These are phyloP conservation scores for Leuciscus idus DNA, from an alignment of 2,113 vertebrate species.

Conservation along the genomic window DNA sequence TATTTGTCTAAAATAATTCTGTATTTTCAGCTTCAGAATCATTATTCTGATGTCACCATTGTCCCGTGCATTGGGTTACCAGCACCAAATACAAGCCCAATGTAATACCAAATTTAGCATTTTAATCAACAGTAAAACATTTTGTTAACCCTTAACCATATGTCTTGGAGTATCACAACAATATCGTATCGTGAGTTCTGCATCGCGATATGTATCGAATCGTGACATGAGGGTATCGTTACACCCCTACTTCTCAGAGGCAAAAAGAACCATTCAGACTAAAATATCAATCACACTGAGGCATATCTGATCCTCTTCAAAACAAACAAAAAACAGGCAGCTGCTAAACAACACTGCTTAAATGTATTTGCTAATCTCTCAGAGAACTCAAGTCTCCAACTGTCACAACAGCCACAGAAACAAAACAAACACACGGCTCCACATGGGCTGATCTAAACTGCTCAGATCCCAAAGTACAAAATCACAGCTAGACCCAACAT, in stretches of 20 bases:
- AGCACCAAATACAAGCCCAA: too few relatives aligned
- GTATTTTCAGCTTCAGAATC: too few relatives aligned
- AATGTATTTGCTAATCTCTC: slow-evolving; percentile 49
- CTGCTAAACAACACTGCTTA: slow-evolving; percentile 40
- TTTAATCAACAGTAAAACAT: too few relatives aligned
- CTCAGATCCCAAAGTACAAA: slow-evolving; percentile 18
- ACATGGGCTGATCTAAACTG: slow-evolving; percentile 41
- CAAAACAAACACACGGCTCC: slow-evolving; percentile 18
- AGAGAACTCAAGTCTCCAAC: slow-evolving; percentile 39
- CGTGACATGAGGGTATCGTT: too few relatives aligned
- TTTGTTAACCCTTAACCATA: too few relatives aligned
- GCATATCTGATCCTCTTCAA: slow-evolving; percentile 43
- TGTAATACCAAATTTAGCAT: too few relatives aligned
- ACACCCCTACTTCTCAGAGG: background rate
- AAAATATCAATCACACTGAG: slow-evolving; percentile 33
- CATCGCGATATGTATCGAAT: too few relatives aligned
- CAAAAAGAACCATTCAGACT: background rate
- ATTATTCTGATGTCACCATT: too few relatives aligned
- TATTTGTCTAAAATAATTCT: too few relatives aligned
- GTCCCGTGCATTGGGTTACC: too few relatives aligned
- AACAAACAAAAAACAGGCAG: slow-evolving; percentile 39
- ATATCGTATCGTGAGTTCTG: too few relatives aligned
- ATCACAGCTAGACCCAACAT: slow-evolving; percentile 29
- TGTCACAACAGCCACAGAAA: slow-evolving; percentile 49
- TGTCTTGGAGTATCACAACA: too few relatives aligned